Evolutionary conservation across 2,797 vertebrate species (phyloP), one percentile per base, ranked within the genome.

Genomic region (Chrosomus eos): DNA sequence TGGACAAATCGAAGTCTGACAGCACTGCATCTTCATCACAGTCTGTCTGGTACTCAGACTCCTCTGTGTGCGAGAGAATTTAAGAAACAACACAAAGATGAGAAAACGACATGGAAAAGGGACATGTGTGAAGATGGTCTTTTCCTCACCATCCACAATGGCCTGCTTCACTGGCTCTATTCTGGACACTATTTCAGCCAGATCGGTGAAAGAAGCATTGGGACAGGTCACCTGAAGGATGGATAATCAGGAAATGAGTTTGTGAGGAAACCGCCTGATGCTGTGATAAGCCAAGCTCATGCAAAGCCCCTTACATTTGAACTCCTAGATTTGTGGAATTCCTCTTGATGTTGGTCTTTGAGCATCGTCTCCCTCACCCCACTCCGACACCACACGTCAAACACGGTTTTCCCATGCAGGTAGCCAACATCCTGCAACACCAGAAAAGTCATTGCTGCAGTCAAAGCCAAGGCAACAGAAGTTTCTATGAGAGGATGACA

Each of bases 141-240:
- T 58, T 76, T 76, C 58, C 97, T 96, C 86, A 99, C 98, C 97
- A 0, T 97, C 93, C 7, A 96, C 90, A 0, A 92, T 1, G 0
- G 95, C 87, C 0, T 91, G 93, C 83, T 97, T 97, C 77, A 96
- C 95, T 0, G 97, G 97, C 90, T 99, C 97, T 0, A 99, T 99
- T 79, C 97, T 93, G 0, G 98, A 97, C 89, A 99, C 97, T 0
- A 99, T 99, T 93, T 98, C 97, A 0, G 97, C 97, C 87, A 99
- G 95, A 91, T 99, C 98, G 0, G 97, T 99, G 91, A 99, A 99
- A 58, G 96, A 98, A 58, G 97, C 96, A 0, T 94, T 99, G 21
- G 98, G 97, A 91, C 96, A 98, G 26, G 96, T 97, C 14, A 95
- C 93, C 97, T 99, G 94, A 31, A 90, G 85, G 33, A 90, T 33